phyloP scores from a whole-genome alignment of 1,140 invertebrate species.

The Mya arenaria region DNA sequence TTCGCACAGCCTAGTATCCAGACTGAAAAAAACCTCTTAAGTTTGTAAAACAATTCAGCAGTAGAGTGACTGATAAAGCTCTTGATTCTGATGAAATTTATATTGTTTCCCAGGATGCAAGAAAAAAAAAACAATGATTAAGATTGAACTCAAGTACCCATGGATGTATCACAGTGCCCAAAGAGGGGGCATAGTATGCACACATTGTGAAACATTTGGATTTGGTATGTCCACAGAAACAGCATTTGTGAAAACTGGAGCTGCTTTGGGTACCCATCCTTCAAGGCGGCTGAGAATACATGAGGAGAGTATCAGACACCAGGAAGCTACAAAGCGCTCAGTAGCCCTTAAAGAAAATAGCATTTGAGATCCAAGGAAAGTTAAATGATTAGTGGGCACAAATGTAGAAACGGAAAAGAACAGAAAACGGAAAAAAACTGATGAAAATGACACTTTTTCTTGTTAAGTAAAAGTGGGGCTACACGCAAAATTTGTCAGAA shows the following conservation, averaged over 20 bases:
- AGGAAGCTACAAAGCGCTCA: neutral
- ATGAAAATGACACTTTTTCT: constrained; percentile 7
- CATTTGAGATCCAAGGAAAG: neutral
- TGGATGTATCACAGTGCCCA: too few species aligned
- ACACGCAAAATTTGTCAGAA: constrained; percentile 11
- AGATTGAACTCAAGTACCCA: too few species aligned
- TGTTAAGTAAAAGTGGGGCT: constrained; percentile 10
- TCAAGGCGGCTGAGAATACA: constrained; percentile 37
- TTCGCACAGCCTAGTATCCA: too few species aligned
- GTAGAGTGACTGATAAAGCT: too few species aligned
- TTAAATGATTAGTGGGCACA: neutral
- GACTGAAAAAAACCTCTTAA: too few species aligned
- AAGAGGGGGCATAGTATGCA: too few species aligned
- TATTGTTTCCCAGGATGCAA: too few species aligned
- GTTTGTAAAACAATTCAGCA: too few species aligned
- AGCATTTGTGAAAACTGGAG: constrained; percentile 15
- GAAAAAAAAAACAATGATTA: too few species aligned
- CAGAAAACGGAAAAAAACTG: constrained; percentile 45
- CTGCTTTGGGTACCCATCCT: constrained; percentile 42
- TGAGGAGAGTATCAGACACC: constrained; percentile 41
- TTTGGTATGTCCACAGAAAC: neutral
- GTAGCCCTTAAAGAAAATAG: neutral
- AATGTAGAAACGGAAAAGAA: constrained; percentile 27
- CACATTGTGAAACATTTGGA: constrained; percentile 9
- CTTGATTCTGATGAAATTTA: too few species aligned